phyloP scores from a whole-genome alignment of 2,888 invertebrate genomes.

The Machimus rusticus region DNA sequence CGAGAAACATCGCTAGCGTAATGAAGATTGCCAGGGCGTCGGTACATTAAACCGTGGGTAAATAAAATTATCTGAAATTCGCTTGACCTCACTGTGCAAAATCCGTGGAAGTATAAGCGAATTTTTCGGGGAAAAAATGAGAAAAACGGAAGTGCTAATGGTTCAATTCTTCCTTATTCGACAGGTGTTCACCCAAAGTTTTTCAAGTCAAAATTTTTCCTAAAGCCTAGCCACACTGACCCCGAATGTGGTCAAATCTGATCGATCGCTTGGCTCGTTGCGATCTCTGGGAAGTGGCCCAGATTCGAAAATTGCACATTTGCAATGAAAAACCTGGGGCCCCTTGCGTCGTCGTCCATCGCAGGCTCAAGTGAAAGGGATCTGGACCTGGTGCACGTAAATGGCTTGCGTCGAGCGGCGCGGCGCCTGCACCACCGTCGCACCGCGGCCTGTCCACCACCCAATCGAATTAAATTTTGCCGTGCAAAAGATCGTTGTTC shows the following conservation, averaged over 20 bases:
- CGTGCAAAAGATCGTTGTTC: background rate
- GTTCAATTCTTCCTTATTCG: background rate
- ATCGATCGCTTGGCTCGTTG: background rate
- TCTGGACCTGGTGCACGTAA: background rate
- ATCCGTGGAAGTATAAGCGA: background rate
- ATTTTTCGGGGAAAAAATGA: background rate
- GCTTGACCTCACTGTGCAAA: background rate
- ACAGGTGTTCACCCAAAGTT: background rate
- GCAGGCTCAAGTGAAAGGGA: conserved; percentile 2
- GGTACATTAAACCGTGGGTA: background rate
- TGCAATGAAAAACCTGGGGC: background rate
- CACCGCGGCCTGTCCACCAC: background rate
- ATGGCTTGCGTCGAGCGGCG: background rate
- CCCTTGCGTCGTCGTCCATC: background rate
- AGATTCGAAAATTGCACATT: background rate
- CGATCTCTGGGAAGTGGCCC: background rate
- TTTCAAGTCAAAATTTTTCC: background rate
- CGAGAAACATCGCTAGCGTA: background rate
- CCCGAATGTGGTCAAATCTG: background rate
- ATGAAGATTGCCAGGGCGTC: background rate
- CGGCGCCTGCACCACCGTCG: background rate
- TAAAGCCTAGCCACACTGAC: background rate
- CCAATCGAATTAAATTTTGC: background rate
- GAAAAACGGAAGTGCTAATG: background rate
- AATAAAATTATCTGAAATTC: background rate